phyloP scores from a whole-genome alignment of 2,113 vertebrate genomes.

The Sialia sialis region DNA sequence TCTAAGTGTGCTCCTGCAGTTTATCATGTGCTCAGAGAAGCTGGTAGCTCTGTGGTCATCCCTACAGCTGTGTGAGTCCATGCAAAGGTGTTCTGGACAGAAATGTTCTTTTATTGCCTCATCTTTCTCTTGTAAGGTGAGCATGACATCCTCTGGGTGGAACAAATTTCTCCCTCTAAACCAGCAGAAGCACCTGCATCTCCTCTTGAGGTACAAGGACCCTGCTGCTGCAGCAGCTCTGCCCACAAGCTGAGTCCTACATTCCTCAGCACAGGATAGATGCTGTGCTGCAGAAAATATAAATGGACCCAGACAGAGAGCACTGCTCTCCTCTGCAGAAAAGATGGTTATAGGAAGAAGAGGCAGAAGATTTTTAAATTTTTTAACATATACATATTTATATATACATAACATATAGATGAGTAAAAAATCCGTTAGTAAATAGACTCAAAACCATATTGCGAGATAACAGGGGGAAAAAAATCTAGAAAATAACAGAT shows the following conservation, averaged over 20 bases:
- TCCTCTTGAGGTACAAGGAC: fast-evolving
- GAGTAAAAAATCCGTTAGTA: not conserved
- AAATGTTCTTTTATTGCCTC: not conserved
- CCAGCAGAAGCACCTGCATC: not conserved
- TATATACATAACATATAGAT: not conserved
- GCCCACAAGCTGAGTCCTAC: not conserved
- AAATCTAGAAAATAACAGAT: not conserved
- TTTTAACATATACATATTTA: too few relatives aligned
- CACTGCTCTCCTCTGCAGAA: not conserved
- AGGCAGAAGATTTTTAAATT: not conserved
- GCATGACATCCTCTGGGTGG: not conserved
- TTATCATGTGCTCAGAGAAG: fast-evolving
- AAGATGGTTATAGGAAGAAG: not conserved
- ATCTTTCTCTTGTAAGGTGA: not conserved
- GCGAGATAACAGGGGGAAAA: not conserved
- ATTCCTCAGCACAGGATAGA: not conserved
- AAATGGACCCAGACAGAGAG: not conserved
- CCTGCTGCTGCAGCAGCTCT: not conserved
- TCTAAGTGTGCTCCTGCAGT: not conserved
- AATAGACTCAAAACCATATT: not conserved
- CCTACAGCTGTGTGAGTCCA: not conserved
- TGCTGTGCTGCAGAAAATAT: not conserved
- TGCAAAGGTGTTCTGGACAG: not conserved
- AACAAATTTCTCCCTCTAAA: not conserved
- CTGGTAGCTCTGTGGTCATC: not conserved